A percentile compares a stretch with the other conserved stretches of the same genome.
Conservation (phyloP, 2,888 invertebrate genomes). For the Beris chalybata region DNA sequence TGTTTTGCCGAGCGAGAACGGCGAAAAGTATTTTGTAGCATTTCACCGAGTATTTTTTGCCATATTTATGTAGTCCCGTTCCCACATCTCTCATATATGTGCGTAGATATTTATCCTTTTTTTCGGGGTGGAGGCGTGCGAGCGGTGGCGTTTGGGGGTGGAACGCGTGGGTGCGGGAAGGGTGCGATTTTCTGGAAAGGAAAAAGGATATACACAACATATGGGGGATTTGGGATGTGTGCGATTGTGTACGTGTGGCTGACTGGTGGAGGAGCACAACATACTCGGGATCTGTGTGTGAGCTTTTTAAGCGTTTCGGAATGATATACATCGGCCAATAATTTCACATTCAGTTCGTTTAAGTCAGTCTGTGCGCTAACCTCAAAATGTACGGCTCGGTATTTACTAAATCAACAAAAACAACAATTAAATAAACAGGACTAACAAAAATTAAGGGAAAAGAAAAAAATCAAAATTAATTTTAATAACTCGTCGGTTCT, state of each 20-base stretch:
- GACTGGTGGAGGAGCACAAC: slow-evolving; percentile 29
- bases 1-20: slow-evolving; percentile 21
- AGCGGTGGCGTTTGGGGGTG: slow-evolving; percentile 26
- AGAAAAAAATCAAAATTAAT: slow-evolving; percentile 12
- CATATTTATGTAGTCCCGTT: slow-evolving; percentile 34
- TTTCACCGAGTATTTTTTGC: slow-evolving; percentile 30
- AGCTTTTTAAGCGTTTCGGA: slow-evolving; percentile 32
- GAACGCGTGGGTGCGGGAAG: slow-evolving; percentile 15
- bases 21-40: slow-evolving; percentile 25
- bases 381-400: slow-evolving; percentile 42
- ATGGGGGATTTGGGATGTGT: slow-evolving; percentile 15
- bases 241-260: slow-evolving; percentile 30
- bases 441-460: not conserved
- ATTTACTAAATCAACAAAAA: slow-evolving; percentile 28
- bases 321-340: slow-evolving; percentile 37
- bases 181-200: slow-evolving; percentile 18
- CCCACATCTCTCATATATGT: slow-evolving; percentile 35
- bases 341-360: slow-evolving; percentile 51
- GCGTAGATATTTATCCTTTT: slow-evolving; percentile 39
- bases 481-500: not conserved
- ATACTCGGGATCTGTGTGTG: slow-evolving; percentile 32
- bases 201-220: slow-evolving; percentile 30
- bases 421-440: not conserved
- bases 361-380: slow-evolving; percentile 58
- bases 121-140: not conserved